A percentile compares a stretch with the other conserved stretches of the same genome.
These are phyloP conservation scores for Montipora cactus DNA, from an alignment of 64 coral and sea anemone genomes.

Conservation along the genomic window DNA sequence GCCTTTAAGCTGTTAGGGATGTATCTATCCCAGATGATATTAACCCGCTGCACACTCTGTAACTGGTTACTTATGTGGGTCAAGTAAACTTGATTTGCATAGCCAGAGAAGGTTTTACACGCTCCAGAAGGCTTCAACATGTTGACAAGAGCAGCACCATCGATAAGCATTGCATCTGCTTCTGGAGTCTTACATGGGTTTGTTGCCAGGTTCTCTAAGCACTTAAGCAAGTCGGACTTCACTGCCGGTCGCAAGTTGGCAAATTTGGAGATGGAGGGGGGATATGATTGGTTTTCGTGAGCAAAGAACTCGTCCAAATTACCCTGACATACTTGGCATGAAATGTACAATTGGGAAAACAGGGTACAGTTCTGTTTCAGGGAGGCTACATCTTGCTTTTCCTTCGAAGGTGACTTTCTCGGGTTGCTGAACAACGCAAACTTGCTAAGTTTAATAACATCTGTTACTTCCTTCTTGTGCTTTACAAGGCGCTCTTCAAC, in stretches of 20 bases:
- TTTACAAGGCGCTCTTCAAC: slow-evolving; percentile 20
- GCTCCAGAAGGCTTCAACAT: slow-evolving; percentile 26
- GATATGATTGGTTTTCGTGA: slow-evolving; percentile 7
- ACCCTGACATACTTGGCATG: slow-evolving; percentile 7
- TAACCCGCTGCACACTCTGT: slow-evolving; percentile 33
- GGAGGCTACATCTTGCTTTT: neutral
- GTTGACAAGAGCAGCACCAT: slow-evolving; percentile 48
- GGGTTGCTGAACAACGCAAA: slow-evolving; percentile 34
- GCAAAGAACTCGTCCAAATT: slow-evolving; percentile 18
- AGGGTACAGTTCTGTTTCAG: slow-evolving; percentile 33
- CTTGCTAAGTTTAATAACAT: slow-evolving; percentile 24
- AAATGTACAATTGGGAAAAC: slow-evolving; percentile 23
- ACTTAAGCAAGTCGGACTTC: slow-evolving; percentile 42
- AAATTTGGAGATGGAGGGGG: neutral
- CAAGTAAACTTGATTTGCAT: slow-evolving; percentile 61
- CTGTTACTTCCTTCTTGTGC: neutral
- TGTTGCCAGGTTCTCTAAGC: slow-evolving; percentile 3
- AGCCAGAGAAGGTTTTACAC: slow-evolving; percentile 49
- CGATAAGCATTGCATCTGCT: slow-evolving; percentile 38
- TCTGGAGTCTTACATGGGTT: slow-evolving; percentile 17
- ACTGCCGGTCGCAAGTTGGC: neutral
- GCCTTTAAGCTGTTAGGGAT: slow-evolving; percentile 37
- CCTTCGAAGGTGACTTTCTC: slow-evolving; percentile 32
- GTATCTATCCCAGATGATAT: slow-evolving; percentile 56
- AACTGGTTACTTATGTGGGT: slow-evolving; percentile 46